Conservation (phyloP, 37 sponge, comb jelly and placozoan genomes). For the Lycopodina hypogea region DNA sequence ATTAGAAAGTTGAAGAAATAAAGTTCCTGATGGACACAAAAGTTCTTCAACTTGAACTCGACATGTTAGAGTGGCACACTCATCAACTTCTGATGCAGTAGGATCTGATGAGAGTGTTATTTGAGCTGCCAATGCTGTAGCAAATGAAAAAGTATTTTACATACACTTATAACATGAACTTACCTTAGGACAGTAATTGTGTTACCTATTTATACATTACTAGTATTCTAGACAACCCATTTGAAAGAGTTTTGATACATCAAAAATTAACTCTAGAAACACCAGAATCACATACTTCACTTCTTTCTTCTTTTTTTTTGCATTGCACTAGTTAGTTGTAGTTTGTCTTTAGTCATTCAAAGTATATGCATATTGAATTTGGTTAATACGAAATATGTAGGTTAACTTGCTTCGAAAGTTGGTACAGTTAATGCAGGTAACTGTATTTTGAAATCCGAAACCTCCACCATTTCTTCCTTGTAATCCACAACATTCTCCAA, state of each 20-base stretch:
- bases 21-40: not conserved
- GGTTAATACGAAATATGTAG: no score
- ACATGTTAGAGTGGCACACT: not conserved
- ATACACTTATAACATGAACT: no score
- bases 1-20: slow-evolving; percentile 2
- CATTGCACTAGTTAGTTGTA: no score
- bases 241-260: no score
- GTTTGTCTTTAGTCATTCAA: no score
- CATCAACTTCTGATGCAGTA: not conserved
- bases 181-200: no score
- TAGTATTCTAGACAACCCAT: no score
- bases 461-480: slow-evolving; percentile 12
- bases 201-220: no score
- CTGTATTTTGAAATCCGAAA: not conserved
- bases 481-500: slow-evolving; percentile 3
- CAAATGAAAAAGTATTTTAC: not conserved
- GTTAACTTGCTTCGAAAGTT: slow-evolving; percentile 7
- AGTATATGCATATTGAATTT: no score
- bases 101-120: not conserved
- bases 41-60: slow-evolving; percentile 4
- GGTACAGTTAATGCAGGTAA: not conserved
- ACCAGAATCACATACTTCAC: no score
- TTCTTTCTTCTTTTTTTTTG: no score
- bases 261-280: no score
- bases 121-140: not conserved